A percentile compares a stretch with the other conserved stretches of the same genome.
Evolutionary conservation across 2,797 vertebrate species (phyloP).

Genomic region (Jordanella pulchra): DNA sequence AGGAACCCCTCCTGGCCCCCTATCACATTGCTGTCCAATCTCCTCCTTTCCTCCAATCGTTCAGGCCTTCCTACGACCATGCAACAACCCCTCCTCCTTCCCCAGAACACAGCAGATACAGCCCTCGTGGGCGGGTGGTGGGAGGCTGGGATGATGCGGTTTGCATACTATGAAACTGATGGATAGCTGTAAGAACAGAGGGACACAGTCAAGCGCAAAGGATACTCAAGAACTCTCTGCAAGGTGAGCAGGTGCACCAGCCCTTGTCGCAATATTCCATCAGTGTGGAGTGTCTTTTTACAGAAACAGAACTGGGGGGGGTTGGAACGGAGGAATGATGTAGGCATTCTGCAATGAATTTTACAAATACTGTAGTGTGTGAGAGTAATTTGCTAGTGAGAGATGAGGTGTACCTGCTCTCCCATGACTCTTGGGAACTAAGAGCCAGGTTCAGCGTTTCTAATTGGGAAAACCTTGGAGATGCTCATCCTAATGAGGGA

Average conservation of each 20-base stretch:
- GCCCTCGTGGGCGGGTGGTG: slow-evolving; percentile 68
- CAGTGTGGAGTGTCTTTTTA: slow-evolving; percentile 39
- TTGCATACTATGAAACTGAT: slow-evolving; percentile 78
- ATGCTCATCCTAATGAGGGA: slow-evolving; percentile 58
- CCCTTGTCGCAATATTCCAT: slow-evolving; percentile 57
- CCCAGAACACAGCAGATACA: slow-evolving; percentile 55
- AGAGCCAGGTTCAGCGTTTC: slow-evolving; percentile 42
- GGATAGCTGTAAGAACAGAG: slow-evolving; percentile 72
- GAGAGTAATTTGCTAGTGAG: slow-evolving; percentile 44
- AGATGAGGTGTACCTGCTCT: slow-evolving; percentile 49
- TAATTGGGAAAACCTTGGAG: slow-evolving; percentile 65
- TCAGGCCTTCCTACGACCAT: slow-evolving; percentile 56
- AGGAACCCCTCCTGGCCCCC: slow-evolving; percentile 58
- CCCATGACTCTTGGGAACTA: slow-evolving; percentile 27
- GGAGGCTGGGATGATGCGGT: slow-evolving; percentile 77
- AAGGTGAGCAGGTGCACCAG: slow-evolving; percentile 66
- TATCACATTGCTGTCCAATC: slow-evolving; percentile 31
- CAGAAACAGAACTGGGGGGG: slow-evolving; percentile 19
- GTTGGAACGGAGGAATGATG: slow-evolving; percentile 19
- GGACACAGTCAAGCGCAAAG: slow-evolving; percentile 73
- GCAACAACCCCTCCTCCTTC: slow-evolving; percentile 44
- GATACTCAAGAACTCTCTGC: slow-evolving; percentile 63
- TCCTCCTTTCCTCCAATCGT: slow-evolving; percentile 50
- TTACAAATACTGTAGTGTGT: slow-evolving; percentile 21
- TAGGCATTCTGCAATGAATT: slow-evolving; percentile 2